Conservation (phyloP, 2,113 vertebrate genomes). For the Microcebus lehilahytsara region DNA sequence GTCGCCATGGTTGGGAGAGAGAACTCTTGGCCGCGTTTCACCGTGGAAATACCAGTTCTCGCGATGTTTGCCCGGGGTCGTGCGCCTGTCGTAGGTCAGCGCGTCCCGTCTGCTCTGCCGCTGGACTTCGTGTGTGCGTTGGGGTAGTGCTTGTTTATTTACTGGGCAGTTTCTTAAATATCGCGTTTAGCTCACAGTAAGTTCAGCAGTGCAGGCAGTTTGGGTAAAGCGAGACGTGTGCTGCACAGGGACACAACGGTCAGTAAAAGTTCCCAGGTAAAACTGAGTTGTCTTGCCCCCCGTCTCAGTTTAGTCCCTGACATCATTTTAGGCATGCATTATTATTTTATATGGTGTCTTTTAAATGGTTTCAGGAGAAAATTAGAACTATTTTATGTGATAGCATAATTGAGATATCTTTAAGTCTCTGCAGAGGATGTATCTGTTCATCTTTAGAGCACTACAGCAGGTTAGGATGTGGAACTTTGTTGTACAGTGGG, state of each 20-base stretch:
- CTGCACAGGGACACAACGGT: background rate
- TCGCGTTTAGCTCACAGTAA: background rate
- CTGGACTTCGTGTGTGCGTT: background rate
- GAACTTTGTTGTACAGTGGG: background rate
- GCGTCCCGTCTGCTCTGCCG: background rate
- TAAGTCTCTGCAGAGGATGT: background rate
- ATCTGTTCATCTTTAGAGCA: background rate
- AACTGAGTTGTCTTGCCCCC: background rate
- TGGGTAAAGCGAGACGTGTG: background rate
- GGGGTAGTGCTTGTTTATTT: slow-evolving; percentile 1
- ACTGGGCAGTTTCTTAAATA: background rate
- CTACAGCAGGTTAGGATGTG: background rate
- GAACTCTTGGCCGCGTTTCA: background rate
- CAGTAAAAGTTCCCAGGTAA: background rate
- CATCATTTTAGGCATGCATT: background rate
- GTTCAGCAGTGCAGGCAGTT: background rate
- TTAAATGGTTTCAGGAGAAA: background rate
- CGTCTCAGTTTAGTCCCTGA: background rate
- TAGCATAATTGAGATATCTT: background rate
- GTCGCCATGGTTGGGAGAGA: background rate
- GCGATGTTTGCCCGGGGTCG: background rate
- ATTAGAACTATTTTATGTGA: background rate
- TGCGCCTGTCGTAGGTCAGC: background rate
- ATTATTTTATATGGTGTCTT: background rate
- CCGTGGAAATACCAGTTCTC: background rate